Evolutionary conservation across 2,888 invertebrate genomes (phyloP), one percentile per base, ranked within the genome.

Genomic region (Zhuqinia jingwanae): DNA sequence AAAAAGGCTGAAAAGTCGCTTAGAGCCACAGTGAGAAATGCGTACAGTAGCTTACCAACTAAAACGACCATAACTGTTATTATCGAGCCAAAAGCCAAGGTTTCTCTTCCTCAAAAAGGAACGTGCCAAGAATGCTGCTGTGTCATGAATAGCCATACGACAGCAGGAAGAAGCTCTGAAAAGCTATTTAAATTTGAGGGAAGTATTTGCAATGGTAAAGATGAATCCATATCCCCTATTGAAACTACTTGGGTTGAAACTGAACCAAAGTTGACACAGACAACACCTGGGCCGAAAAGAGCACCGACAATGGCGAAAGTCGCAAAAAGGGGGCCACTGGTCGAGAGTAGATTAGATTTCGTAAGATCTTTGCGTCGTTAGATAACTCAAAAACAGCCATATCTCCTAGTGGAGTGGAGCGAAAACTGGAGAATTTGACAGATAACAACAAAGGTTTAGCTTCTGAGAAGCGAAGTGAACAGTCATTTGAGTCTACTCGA

Each of bases 171-270:
- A 81, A 15, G 30, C 81, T 10, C 20, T 81, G 15, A 70, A 58
- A 58, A 81, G 70, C 20, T 70, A 81, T 36, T 15, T 81, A 42
- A 81, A 81, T 25, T 22, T 81, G 5, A 53, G 81, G 13, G 81
- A 81, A 45, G 81, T 45, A 5, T 81, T 81, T 56, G 81, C 81
- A 2, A 5, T 81, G 6, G 70, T 81, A 42, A 81, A 81, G 56
- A 81, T 81, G 6, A 22, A 81, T 25, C 81, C 81, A 30, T 70
- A 81, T 27, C 81, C 81, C 8, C 20, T 81, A 17, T 36, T 81
- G 0, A 0, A 36, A 25, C 15, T 79, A 15, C 77, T 60, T 5
- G 42, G 36, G 1, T 25, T 1, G 76, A 76, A 15, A 27, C n/a
- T n/a, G n/a, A n/a, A n/a, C n/a, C n/a, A n/a, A n/a, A 63, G 5